phyloP scores from a whole-genome alignment of 1,140 invertebrate species.

The Leptinotarsa lineolata region DNA sequence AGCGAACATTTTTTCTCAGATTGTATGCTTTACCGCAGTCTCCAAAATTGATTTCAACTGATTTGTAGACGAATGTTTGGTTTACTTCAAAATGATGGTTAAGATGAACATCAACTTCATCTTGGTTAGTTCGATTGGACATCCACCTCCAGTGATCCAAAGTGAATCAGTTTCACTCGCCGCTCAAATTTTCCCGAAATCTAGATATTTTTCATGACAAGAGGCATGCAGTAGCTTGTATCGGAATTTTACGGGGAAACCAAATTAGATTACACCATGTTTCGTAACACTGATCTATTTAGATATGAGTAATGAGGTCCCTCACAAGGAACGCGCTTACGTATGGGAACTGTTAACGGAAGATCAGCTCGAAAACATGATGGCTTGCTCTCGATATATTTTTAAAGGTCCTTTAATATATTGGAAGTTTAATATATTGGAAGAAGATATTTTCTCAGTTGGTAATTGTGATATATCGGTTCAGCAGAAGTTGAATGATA shows the following conservation, averaged over 20 bases:
- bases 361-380: not conserved
- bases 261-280: not conserved
- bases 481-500: no score
- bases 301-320: not conserved
- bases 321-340: not conserved
- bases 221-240: not conserved
- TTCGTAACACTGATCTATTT: conserved; percentile 6
- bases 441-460: no score
- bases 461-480: no score
- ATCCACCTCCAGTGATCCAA: not conserved
- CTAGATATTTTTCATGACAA: not conserved
- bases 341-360: not conserved
- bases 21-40: no score
- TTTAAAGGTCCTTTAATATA: no score
- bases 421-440: no score
- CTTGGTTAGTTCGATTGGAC: not conserved
- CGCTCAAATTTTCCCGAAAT: not conserved
- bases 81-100: no score
- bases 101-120: no score
- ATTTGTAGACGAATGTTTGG: no score
- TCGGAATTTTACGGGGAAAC: not conserved
- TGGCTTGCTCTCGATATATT: no score
- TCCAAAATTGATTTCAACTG: no score
- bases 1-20: no score
- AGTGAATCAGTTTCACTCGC: not conserved